These are phyloP conservation scores for Pseudopleuronectes americanus DNA, from an alignment of 2,797 vertebrate species.

Conservation along the genomic window DNA sequence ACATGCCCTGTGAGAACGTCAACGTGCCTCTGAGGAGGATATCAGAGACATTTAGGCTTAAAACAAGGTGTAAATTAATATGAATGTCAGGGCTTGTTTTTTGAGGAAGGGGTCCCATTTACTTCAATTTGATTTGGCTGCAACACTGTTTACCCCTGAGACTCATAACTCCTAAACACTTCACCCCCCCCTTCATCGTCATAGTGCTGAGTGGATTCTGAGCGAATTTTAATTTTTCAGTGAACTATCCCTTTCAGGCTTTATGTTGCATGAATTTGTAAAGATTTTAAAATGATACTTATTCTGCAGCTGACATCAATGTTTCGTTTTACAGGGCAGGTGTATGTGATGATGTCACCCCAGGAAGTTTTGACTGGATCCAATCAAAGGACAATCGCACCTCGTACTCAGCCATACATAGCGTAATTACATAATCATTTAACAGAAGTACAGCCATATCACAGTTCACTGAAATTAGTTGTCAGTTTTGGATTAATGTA, in stretches of 20 bases:
- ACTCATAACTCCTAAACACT: no score
- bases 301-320: background rate
- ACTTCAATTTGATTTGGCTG: no score
- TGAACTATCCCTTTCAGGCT: background rate
- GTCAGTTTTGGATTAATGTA: background rate
- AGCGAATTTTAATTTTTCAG: no score
- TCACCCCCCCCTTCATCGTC: no score
- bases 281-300: background rate
- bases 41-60: no score
- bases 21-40: no score
- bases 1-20: no score
- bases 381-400: slow-evolving; percentile 90
- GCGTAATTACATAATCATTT: slow-evolving; percentile 79
- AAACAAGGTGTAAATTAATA: no score
- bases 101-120: no score
- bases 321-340: slow-evolving; percentile 83
- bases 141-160: no score
- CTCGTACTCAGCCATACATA: slow-evolving; percentile 91
- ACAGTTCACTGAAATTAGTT: background rate
- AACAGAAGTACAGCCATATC: background rate
- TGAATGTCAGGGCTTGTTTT: no score
- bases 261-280: background rate
- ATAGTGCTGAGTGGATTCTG: no score
- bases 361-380: slow-evolving; percentile 92
- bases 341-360: slow-evolving; percentile 97